Base-by-base conservation (phyloP, 2,113 vertebrate genomes). In the Chlorocebus sabaeus region DNA sequence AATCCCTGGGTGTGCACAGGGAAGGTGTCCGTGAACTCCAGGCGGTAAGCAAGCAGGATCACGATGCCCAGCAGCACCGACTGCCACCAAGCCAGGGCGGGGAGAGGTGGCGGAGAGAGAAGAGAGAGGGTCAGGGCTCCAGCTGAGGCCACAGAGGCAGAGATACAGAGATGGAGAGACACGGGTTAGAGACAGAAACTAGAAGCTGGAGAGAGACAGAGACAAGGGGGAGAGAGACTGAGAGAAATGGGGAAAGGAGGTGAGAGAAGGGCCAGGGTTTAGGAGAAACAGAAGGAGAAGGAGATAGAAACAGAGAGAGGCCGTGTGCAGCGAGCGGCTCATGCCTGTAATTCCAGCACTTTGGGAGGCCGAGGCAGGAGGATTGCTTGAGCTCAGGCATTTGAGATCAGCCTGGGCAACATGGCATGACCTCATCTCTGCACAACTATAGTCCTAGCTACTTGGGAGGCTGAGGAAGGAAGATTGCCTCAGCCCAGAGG, bases 11-110 rank as follows among this genome's bases (percentile, higher is more conserved):
- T 85, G 97, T 99, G 99, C 59, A 99, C 99, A 0, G 99, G 99
- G 98, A 99, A 99, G 64, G 99, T 99, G 98, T 99, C 99, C 0
- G 99, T 99, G 99, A 99, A 99, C 97, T 99, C 99, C 38, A 99
- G 99, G 98, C 99, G 99, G 98, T 99, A 99, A 7, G 99, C 99
- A 48, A 99, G 99, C 98, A 99, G 98, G 93, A 99, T 98, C 38
- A 99, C 99, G 86, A 99, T 99, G 27, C 99, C 99, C 99, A 99
- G 99, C 96, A 99, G 99, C 98, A 99, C 99, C 90, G 99, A 99
- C 99, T 99, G 99, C 76, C 43, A 12, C 64, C 48, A 78, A 40
- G 84, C 20, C 87, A 45, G 10, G 22, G 14, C 0, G 0, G 61
- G 8, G 48, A 82, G 25, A 84, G 59, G 50, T 25, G 25, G 76